Base-by-base conservation (phyloP, 2,797 vertebrate genomes). In the Taenioides sp. region DNA sequence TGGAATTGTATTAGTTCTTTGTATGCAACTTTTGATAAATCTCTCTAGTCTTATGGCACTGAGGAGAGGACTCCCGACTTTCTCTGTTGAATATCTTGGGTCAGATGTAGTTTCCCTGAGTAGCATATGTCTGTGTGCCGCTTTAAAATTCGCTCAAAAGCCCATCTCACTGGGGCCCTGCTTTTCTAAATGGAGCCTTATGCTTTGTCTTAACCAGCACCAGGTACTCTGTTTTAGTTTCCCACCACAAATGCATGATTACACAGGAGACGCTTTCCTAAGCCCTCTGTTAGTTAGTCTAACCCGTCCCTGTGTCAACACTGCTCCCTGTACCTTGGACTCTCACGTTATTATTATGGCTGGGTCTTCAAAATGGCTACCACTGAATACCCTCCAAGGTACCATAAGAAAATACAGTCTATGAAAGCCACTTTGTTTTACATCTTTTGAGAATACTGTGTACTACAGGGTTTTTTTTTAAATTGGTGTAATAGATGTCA, bases 291-390 rank as follows among this genome's bases (percentile, higher is more conserved):
- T 47, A 72, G 73, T 84, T 84, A 75, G 77, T 74, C 65, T 79
- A 82, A 86, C 85, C 84, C 73, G 81, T 87, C 85, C 73, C 62
- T 84, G 64, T 81, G 87, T 90, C 83, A 88, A 85, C 82, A 90
- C 52, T 31, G 65, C 80, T 83, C 31, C 72, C 77, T 84, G 73
- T 83, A 83, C 82, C 71, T 87, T 84, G 74, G 75, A 80, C 78
- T 52, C 78, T 23, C 70, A 69, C 62, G 62, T 62, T 69, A 63
- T 75, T 73, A 52, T 77, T 84, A 74, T 65, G 71, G 23, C 65
- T 59, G 57, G 70, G 50, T 68, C 64, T 78, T 78, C 77, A 70
- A 73, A 71, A 69, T 70, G 68, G 17, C 65, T 66, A 1, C 23
- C 65, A 20, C 65, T 2, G 65, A 52, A 54, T 31, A 66, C 47